Percentiles rank a stretch among this genome's conserved stretches.
Evolutionary conservation across 2,113 vertebrate species (phyloP).

Genomic region (Eublepharis macularius): DNA sequence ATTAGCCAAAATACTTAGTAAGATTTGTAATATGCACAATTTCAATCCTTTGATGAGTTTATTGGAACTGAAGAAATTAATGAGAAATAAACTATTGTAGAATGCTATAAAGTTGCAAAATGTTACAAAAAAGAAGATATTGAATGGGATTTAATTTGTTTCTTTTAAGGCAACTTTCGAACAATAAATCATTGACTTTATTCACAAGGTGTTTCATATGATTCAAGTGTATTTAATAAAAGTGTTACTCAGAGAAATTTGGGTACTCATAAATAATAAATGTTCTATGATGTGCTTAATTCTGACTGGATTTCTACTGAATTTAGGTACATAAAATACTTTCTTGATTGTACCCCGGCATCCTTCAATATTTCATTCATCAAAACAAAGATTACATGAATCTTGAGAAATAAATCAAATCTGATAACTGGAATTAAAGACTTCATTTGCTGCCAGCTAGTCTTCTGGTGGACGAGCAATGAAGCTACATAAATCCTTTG

Average conservation of each 20-base stretch:
- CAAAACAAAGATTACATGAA: background rate
- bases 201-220: constrained; percentile 17
- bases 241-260: background rate
- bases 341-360: background rate
- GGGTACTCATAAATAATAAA: background rate
- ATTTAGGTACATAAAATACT: background rate
- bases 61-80: background rate
- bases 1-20: background rate
- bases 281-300: background rate
- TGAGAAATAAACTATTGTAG: background rate
- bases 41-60: background rate
- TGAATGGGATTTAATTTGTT: background rate
- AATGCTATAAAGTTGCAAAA: background rate
- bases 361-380: background rate
- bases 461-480: background rate
- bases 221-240: background rate
- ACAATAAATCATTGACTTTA: background rate
- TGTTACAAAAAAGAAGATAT: background rate
- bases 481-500: background rate
- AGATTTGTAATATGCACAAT: background rate
- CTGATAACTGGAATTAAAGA: background rate
- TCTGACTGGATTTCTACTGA: background rate
- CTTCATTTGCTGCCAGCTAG: constrained; percentile 8
- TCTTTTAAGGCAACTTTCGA: background rate
- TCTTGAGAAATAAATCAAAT: constrained; percentile 9